A percentile compares a stretch with the other conserved stretches of the same genome.
Evolutionary conservation across 30 jellyfish, hydroid and myxozoan genomes (phyloP).

Genomic region (Aurelia aurita): DNA sequence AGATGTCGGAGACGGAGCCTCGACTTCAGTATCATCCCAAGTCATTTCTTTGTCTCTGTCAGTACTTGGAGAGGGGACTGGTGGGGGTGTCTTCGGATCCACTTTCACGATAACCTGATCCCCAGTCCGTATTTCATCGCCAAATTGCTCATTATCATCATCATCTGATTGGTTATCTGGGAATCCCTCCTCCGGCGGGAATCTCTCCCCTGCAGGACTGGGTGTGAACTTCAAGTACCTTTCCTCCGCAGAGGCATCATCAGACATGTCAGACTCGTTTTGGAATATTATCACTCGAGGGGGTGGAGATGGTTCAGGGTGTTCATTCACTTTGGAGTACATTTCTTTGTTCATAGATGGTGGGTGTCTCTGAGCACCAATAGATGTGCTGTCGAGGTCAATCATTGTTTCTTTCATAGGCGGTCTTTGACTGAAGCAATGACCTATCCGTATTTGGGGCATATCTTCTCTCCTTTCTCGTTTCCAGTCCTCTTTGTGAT

Average conservation of each 20-base stretch:
- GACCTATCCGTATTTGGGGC: slow-evolving; percentile 61
- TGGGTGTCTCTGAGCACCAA: slow-evolving; percentile 42
- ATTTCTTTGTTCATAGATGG: slow-evolving; percentile 29
- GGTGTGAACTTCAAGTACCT: slow-evolving; percentile 10
- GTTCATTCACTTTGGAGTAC: background rate
- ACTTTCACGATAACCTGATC: slow-evolving; percentile 49
- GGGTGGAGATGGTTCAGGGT: slow-evolving; percentile 6
- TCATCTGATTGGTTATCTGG: background rate
- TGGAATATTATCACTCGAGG: slow-evolving; percentile 28
- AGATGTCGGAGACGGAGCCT: slow-evolving; percentile 56
- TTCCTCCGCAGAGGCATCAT: slow-evolving; percentile 53
- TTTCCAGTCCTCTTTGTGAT: slow-evolving; percentile 27
- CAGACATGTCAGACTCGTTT: slow-evolving; percentile 39
- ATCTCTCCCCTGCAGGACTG: slow-evolving; percentile 10
- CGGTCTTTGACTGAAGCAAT: slow-evolving; percentile 61
- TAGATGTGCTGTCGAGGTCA: slow-evolving; percentile 67
- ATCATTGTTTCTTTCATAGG: slow-evolving; percentile 52
- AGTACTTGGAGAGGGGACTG: slow-evolving; percentile 35
- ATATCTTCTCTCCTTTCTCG: slow-evolving; percentile 11
- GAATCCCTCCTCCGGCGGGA: background rate
- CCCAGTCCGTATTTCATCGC: slow-evolving; percentile 39
- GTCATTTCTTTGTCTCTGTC: slow-evolving; percentile 21
- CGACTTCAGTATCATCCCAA: slow-evolving; percentile 32
- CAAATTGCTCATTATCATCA: background rate
- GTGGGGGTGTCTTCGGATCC: slow-evolving; percentile 67